Conservation (phyloP, 2,888 invertebrate genomes). For the Troides oblongomaculatus region DNA sequence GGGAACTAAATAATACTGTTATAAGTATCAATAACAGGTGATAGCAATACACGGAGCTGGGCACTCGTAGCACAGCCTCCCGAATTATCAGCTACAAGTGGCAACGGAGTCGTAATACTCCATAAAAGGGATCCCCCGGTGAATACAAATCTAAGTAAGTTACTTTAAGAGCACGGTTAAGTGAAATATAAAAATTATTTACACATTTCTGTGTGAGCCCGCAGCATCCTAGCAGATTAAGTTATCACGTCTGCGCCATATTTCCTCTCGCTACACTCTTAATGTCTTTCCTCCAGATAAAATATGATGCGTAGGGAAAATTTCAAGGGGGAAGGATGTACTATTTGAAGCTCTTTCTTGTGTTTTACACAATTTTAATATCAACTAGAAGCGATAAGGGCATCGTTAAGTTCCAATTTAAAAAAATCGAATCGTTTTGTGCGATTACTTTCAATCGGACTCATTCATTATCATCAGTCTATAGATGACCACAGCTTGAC, state of each 20-base stretch:
- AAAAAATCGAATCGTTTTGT: no score
- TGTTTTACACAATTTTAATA: no score
- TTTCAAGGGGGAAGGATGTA: constrained; percentile 6
- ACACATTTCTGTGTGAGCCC: constrained; percentile 32
- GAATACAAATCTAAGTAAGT: constrained; percentile 27
- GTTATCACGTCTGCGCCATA: constrained; percentile 29
- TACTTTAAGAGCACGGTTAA: constrained; percentile 20
- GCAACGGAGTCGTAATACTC: constrained; percentile 14
- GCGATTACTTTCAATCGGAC: no score
- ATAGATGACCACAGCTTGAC: no score
- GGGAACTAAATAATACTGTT: no score
- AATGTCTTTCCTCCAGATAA: constrained; percentile 23
- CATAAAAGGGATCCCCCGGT: constrained; percentile 17
- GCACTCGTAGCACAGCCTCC: not conserved
- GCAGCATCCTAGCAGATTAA: constrained; percentile 29
- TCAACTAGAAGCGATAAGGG: no score
- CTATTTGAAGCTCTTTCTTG: not conserved
- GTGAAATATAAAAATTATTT: constrained; percentile 34
- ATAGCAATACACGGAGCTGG: no score
- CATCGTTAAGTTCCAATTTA: no score
- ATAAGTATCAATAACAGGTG: no score
- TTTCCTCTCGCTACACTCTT: constrained; percentile 26
- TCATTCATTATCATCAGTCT: no score
- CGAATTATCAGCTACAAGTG: constrained; percentile 21
- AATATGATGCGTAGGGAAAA: constrained; percentile 21